phyloP scores from a whole-genome alignment of 2,888 invertebrate species.

The Acronicta alni region DNA sequence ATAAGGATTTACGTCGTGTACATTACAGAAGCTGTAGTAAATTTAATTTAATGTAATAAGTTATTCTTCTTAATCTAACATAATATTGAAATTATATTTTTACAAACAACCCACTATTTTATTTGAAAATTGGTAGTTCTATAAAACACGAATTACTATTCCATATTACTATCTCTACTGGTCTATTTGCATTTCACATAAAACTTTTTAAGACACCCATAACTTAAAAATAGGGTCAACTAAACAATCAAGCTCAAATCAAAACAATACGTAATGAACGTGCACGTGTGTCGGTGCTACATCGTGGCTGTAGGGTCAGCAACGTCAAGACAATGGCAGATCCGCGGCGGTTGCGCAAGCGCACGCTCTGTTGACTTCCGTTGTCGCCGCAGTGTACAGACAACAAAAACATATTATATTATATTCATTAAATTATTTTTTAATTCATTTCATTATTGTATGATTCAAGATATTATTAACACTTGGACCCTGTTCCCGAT shows the following conservation, averaged over 20 bases:
- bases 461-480: too few relatives aligned
- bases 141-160: background rate
- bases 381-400: slow-evolving; percentile 60
- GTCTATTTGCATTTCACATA: background rate
- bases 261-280: slow-evolving; percentile 46
- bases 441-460: too few relatives aligned
- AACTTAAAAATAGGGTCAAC: slow-evolving; percentile 28
- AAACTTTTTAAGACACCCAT: slow-evolving; percentile 19
- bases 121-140: too few relatives aligned
- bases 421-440: background rate
- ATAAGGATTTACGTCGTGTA: too few relatives aligned
- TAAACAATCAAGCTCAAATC: slow-evolving; percentile 21
- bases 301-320: slow-evolving; percentile 64
- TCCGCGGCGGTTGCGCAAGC: slow-evolving; percentile 64
- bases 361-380: slow-evolving; percentile 72
- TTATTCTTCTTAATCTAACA: too few relatives aligned
- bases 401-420: slow-evolving; percentile 9
- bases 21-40: too few relatives aligned
- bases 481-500: too few relatives aligned
- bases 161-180: background rate
- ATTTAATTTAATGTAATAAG: too few relatives aligned
- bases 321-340: slow-evolving; percentile 66
- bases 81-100: too few relatives aligned
- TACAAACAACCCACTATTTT: too few relatives aligned
- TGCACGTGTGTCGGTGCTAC: slow-evolving; percentile 45